phyloP scores from a whole-genome alignment of 2,797 vertebrate species.

The Aplochiton taeniatus region DNA sequence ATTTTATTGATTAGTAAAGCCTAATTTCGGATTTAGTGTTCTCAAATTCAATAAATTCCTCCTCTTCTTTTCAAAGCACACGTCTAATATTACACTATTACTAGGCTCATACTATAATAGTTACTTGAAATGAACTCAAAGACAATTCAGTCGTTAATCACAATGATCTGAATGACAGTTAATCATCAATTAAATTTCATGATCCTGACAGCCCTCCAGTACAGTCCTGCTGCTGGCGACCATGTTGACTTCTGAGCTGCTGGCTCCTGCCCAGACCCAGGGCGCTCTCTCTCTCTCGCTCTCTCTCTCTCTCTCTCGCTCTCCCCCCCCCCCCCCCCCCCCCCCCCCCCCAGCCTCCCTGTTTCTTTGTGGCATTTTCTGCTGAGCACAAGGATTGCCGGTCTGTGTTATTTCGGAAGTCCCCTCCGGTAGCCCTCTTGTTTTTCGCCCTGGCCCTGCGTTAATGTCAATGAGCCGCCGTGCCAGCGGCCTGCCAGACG shows the following conservation, averaged over 20 bases:
- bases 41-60: no score
- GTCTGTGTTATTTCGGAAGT: conserved; percentile 68
- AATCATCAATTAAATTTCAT: no score
- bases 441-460: conserved; percentile 58
- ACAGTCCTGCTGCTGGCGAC: no score
- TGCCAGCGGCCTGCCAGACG: background rate
- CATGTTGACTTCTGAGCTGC: background rate
- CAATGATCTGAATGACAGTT: no score
- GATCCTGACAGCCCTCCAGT: no score
- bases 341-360: background rate
- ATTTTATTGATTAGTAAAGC: no score
- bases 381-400: conserved; percentile 59
- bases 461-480: conserved; percentile 59
- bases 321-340: background rate
- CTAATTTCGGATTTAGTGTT: no score
- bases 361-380: conserved; percentile 26
- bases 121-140: no score
- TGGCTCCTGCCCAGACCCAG: background rate
- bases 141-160: no score
- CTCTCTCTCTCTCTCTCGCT: background rate
- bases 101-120: no score
- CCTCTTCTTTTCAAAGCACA: no score
- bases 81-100: no score
- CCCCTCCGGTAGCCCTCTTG: conserved; percentile 45
- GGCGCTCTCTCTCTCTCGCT: conserved; percentile 11